Conservation (phyloP, 2,113 vertebrate species). For the Apistogramma diplotaenia region DNA sequence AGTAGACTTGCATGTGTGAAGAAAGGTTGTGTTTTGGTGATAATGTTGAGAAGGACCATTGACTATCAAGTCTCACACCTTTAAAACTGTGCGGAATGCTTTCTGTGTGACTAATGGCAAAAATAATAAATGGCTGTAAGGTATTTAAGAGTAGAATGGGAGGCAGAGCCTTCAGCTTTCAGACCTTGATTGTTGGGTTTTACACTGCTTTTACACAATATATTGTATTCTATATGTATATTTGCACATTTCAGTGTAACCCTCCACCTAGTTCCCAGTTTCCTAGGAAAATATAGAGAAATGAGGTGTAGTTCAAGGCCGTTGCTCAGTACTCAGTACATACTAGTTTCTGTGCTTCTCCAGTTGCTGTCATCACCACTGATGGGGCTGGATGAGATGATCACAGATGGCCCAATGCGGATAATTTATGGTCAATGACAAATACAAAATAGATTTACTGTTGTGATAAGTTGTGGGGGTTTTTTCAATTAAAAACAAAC, state of each 20-base stretch:
- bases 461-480: neutral
- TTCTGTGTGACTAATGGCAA: neutral
- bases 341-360: too few species aligned
- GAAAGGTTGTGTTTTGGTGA: neutral
- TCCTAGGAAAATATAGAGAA: too few species aligned
- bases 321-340: too few species aligned
- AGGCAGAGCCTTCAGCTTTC: too few species aligned
- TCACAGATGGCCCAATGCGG: too few species aligned
- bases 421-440: neutral
- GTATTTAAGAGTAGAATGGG: too few species aligned
- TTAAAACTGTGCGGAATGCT: neutral
- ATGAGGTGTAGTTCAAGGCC: too few species aligned
- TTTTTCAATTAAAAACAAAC: neutral
- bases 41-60: neutral
- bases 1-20: neutral
- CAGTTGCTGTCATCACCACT: neutral
- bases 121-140: neutral
- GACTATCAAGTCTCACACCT: neutral
- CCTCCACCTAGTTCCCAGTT: too few species aligned
- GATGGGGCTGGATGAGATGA: neutral
- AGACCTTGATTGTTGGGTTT: too few species aligned
- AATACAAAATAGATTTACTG: neutral
- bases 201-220: too few species aligned
- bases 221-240: too few species aligned
- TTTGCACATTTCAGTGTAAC: too few species aligned